These are phyloP conservation scores for Micromussa lordhowensis DNA, from an alignment of 92 coral and sea anemone species.

Conservation along the genomic window DNA sequence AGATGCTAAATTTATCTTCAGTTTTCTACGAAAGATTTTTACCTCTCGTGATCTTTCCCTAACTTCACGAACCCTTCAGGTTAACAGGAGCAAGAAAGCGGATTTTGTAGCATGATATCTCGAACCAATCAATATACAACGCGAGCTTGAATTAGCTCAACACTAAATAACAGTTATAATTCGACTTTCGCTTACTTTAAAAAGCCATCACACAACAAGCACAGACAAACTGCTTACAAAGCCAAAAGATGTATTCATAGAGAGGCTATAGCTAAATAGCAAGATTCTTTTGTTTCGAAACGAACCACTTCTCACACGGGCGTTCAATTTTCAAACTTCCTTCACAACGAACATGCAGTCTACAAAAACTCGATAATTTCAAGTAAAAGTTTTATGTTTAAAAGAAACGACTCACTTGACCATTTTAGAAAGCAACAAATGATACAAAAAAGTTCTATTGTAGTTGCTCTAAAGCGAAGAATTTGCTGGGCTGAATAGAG, in stretches of 20 bases:
- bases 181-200: background rate
- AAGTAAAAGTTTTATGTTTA: background rate
- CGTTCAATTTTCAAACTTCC: background rate
- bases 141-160: background rate
- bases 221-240: background rate
- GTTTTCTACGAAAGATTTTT: background rate
- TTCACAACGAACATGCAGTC: background rate
- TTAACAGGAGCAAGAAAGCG: background rate
- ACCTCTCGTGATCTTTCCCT: background rate
- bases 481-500: background rate
- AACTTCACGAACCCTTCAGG: background rate
- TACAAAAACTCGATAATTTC: background rate
- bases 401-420: background rate
- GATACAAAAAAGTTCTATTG: background rate
- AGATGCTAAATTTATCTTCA: background rate
- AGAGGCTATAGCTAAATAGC: background rate
- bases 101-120: background rate
- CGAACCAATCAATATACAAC: background rate
- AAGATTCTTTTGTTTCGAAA: conserved; percentile 10
- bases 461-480: conserved; percentile 1
- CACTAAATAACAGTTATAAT: background rate
- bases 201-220: conserved; percentile 5
- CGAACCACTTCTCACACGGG: background rate
- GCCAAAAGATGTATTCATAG: background rate
- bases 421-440: background rate